These are phyloP conservation scores for Gymnoscopelus braueri DNA, from an alignment of 2,797 vertebrate genomes.

Conservation along the genomic window DNA sequence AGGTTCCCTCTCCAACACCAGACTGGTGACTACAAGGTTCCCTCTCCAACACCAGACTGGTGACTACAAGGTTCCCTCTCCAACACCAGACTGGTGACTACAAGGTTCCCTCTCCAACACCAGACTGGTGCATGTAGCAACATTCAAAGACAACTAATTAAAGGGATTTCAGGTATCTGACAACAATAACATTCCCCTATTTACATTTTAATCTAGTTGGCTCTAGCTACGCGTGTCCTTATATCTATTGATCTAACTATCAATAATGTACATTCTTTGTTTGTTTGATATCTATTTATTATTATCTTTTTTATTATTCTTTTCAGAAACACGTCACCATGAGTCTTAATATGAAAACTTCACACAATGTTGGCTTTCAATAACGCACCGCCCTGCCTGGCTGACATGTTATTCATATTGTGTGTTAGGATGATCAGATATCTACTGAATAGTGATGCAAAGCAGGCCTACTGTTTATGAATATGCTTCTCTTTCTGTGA, in stretches of 20 bases:
- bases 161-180: slow-evolving; percentile 81
- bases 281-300: too few relatives aligned
- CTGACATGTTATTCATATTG: too few relatives aligned
- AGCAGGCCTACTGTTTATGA: slow-evolving; percentile 7
- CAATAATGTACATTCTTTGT: slow-evolving; percentile 41
- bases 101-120: slow-evolving; percentile 18
- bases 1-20: too few relatives aligned
- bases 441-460: slow-evolving; percentile 7
- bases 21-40: too few relatives aligned
- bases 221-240: slow-evolving; percentile 44
- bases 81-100: too few relatives aligned
- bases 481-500: slow-evolving; percentile 12
- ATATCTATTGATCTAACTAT: slow-evolving; percentile 42
- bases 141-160: slow-evolving; percentile 78
- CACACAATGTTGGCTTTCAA: too few relatives aligned
- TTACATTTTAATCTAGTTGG: slow-evolving; percentile 60
- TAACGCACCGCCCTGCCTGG: too few relatives aligned
- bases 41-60: slow-evolving; percentile 54
- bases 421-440: too few relatives aligned
- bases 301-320: too few relatives aligned
- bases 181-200: slow-evolving; percentile 66
- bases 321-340: background rate
- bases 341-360: slow-evolving; percentile 24
- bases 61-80: background rate
- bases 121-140: slow-evolving; percentile 64